These are phyloP conservation scores for Hiodon tergisus DNA, from an alignment of 2,113 vertebrate genomes.

Conservation along the genomic window DNA sequence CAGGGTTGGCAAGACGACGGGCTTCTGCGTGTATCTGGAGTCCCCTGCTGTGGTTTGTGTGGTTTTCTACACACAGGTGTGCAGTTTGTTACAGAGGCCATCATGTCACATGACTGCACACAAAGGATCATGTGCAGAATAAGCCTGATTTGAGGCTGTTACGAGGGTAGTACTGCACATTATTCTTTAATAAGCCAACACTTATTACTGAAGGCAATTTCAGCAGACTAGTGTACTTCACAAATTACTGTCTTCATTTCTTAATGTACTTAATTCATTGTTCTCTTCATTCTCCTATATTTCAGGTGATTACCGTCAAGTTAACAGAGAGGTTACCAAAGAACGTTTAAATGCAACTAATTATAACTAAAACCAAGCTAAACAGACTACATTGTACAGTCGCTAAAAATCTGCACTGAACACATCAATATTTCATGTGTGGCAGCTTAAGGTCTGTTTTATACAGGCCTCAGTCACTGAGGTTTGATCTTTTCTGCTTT, in stretches of 20 bases:
- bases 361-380: constrained; percentile 48
- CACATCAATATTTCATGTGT: constrained; percentile 85
- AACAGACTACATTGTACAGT: constrained; percentile 54
- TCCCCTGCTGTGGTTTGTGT: no score
- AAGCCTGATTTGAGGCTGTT: no score
- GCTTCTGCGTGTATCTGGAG: no score
- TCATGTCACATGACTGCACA: no score
- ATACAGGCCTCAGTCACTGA: constrained; percentile 57
- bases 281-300: constrained; percentile 53
- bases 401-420: constrained; percentile 81
- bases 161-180: no score
- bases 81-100: no score
- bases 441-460: constrained; percentile 64
- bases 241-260: constrained; percentile 43
- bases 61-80: no score
- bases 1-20: no score
- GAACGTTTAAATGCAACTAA: constrained; percentile 41
- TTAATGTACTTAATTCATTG: constrained; percentile 41
- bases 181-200: constrained; percentile 36
- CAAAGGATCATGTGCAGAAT: no score
- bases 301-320: constrained; percentile 39
- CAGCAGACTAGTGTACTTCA: constrained; percentile 26
- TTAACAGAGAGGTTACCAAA: constrained; percentile 32
- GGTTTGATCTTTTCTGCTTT: constrained; percentile 66
- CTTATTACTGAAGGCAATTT: constrained; percentile 36